phyloP scores from a whole-genome alignment of 2,888 invertebrate genomes.

The Hermaeophaga mercurialis region DNA sequence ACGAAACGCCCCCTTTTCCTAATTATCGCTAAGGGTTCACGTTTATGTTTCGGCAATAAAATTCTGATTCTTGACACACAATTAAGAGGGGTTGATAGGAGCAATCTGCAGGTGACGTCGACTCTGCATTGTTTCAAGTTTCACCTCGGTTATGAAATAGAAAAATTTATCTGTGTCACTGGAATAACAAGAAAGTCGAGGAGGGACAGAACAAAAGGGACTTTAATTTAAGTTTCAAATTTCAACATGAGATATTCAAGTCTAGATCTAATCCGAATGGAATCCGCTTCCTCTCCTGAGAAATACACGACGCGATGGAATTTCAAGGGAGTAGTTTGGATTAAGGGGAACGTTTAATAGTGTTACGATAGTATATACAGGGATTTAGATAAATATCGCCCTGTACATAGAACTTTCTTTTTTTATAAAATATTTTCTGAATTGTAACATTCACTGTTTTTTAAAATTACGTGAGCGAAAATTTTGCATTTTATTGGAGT shows the following conservation, averaged over 20 bases:
- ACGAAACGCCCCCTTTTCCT: constrained; percentile 6
- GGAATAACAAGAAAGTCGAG: constrained; percentile 25
- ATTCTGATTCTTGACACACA: constrained; percentile 20
- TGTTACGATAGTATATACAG: too few species aligned
- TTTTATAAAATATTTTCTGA: too few species aligned
- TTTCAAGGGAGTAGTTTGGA: background rate
- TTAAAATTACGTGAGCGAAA: too few species aligned
- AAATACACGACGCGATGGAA: constrained; percentile 2
- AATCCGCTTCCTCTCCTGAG: constrained; percentile 13
- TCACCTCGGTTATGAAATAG: constrained; percentile 21
- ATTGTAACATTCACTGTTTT: too few species aligned
- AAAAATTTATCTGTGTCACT: constrained; percentile 23
- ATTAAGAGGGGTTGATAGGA: constrained; percentile 21
- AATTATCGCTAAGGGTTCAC: constrained; percentile 3
- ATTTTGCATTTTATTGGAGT: too few species aligned
- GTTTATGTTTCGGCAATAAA: constrained; percentile 20
- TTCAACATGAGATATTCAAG: constrained; percentile 22
- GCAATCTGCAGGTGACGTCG: constrained; percentile 25
- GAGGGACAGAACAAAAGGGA: constrained; percentile 15
- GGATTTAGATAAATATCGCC: too few species aligned
- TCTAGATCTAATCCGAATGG: constrained; percentile 23
- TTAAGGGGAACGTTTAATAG: background rate
- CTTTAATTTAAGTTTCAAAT: constrained; percentile 27
- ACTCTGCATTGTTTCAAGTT: constrained; percentile 22
- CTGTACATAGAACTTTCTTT: too few species aligned